Percentiles rank a stretch among this genome's conserved stretches.
These are phyloP conservation scores for Eulemur rubriventer DNA, from an alignment of 2,797 vertebrate genomes.

Conservation along the genomic window DNA sequence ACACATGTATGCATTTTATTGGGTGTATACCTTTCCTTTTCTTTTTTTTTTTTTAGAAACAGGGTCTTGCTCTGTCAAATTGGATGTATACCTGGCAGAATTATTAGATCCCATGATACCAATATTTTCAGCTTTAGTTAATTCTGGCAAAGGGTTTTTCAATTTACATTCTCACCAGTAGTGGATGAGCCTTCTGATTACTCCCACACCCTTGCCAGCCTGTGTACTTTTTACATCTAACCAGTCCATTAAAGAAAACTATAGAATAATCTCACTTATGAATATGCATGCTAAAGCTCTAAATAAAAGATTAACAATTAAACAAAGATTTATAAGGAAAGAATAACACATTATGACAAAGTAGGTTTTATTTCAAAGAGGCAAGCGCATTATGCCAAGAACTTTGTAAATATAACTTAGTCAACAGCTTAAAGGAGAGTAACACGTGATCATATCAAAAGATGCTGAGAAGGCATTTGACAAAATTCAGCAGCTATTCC, in stretches of 20 bases:
- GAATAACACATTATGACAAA: conserved; percentile 20
- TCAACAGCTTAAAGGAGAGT: background rate
- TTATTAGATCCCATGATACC: background rate
- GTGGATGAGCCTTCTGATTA: background rate
- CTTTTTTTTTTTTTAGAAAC: background rate
- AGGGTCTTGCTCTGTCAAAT: too few relatives aligned
- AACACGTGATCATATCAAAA: background rate
- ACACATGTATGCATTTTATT: background rate
- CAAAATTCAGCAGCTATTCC: conserved; percentile 5
- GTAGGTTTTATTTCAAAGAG: conserved; percentile 42
- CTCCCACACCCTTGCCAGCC: background rate
- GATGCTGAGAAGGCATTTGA: background rate
- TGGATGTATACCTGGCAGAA: background rate
- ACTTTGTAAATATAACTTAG: background rate
- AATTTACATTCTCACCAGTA: background rate
- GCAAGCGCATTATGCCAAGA: background rate
- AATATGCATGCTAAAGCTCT: conserved; percentile 35
- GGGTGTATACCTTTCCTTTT: background rate
- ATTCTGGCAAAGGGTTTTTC: conserved; percentile 14
- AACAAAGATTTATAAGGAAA: conserved; percentile 31
- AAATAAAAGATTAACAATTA: conserved; percentile 28
- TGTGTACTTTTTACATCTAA: background rate
- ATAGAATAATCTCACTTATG: background rate
- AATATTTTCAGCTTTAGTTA: conserved; percentile 30
- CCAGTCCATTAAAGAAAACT: background rate